These are phyloP conservation scores for Drosophila monieri DNA, from an alignment of 2,888 invertebrate genomes.

Conservation along the genomic window DNA sequence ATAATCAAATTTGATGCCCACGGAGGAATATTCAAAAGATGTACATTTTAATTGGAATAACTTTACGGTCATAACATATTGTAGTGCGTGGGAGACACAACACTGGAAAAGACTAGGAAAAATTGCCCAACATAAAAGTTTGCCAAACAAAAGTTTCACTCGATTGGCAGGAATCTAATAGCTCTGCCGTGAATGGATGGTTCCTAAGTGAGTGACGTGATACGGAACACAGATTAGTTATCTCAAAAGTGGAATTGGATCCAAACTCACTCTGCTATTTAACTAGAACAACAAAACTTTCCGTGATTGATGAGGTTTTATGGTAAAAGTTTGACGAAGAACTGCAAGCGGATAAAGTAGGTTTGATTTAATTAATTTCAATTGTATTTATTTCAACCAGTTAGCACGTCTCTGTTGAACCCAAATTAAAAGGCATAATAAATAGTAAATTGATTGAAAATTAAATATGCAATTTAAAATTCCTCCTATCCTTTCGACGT, in stretches of 20 bases:
- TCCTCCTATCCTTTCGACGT: background rate
- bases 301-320: constrained; percentile 25
- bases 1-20: constrained; percentile 29
- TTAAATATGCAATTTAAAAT: constrained; percentile 6
- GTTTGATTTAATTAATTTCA: constrained; percentile 20
- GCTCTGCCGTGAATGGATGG: constrained; percentile 16
- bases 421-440: background rate
- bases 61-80: constrained; percentile 23
- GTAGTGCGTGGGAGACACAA: constrained; percentile 30
- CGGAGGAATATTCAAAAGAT: constrained; percentile 15
- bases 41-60: constrained; percentile 33
- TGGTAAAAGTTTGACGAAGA: constrained; percentile 8
- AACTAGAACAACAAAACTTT: constrained; percentile 13
- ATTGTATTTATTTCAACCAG: constrained; percentile 1
- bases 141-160: constrained; percentile 19
- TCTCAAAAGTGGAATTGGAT: background rate
- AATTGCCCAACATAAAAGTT: constrained; percentile 43
- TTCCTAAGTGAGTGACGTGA: constrained; percentile 29
- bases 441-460: constrained; percentile 3
- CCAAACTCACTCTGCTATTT: constrained; percentile 18
- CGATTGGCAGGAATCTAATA: constrained; percentile 14
- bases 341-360: constrained; percentile 8
- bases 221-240: constrained; percentile 13
- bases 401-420: background rate
- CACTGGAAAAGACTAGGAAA: constrained; percentile 38